Percentiles rank a stretch among this genome's conserved stretches.
These are phyloP conservation scores for Mirza zaza DNA, from an alignment of 2,113 vertebrate species.

Conservation along the genomic window DNA sequence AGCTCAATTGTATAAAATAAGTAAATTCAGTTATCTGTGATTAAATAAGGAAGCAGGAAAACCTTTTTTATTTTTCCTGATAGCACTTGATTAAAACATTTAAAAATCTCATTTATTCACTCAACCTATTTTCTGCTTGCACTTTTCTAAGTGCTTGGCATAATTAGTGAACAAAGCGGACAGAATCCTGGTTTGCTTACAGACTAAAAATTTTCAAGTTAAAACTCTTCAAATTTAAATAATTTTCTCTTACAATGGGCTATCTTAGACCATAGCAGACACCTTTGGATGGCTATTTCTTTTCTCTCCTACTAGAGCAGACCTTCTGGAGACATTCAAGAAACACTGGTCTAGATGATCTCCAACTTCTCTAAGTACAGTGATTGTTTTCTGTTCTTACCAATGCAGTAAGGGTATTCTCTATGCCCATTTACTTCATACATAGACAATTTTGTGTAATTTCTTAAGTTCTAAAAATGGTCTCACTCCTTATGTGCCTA, in stretches of 20 bases:
- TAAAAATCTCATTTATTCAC: background rate
- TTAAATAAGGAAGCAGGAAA: conserved; percentile 1
- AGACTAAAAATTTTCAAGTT: background rate
- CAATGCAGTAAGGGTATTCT: background rate
- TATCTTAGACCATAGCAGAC: background rate
- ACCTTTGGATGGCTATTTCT: background rate
- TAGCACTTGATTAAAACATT: background rate
- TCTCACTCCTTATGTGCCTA: background rate
- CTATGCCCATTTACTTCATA: background rate
- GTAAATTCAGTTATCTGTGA: background rate
- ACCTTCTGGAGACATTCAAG: background rate
- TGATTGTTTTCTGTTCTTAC: background rate
- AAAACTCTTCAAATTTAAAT: background rate
- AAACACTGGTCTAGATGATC: background rate
- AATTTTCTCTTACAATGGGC: background rate
- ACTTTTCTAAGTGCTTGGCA: background rate
- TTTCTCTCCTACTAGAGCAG: background rate
- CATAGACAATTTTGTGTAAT: background rate
- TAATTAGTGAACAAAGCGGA: background rate
- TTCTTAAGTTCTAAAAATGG: background rate
- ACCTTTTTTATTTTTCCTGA: background rate
- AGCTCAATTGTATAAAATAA: conserved; percentile 15
- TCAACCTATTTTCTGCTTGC: background rate
- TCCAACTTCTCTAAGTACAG: background rate
- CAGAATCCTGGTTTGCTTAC: background rate